These are phyloP conservation scores for Sternarchorhynchus goeldii DNA, from an alignment of 2,797 vertebrate species.

Conservation along the genomic window DNA sequence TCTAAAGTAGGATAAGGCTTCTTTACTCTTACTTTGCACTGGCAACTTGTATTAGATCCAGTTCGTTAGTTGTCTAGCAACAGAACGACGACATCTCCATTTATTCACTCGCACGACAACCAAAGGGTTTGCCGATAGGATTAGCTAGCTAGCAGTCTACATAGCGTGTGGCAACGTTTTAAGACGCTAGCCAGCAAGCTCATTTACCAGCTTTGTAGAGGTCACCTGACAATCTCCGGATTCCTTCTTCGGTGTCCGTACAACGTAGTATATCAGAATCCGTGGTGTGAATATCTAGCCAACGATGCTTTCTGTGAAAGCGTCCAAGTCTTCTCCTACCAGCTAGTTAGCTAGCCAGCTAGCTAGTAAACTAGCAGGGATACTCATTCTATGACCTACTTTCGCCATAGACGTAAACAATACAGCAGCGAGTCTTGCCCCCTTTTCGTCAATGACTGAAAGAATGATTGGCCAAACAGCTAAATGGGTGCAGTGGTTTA, in stretches of 20 bases:
- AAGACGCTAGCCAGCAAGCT: not conserved
- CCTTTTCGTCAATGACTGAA: conserved; percentile 6
- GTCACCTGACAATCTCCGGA: not conserved
- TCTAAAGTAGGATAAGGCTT: too few relatives aligned
- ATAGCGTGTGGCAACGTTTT: not conserved
- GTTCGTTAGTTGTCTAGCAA: not conserved
- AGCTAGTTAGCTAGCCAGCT: too few relatives aligned
- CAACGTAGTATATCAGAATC: not conserved
- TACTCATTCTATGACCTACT: conserved; percentile 54
- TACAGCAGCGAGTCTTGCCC: conserved; percentile 36
- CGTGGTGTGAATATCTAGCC: not conserved
- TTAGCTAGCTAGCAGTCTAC: conserved; percentile 27
- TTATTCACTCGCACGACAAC: conserved; percentile 13
- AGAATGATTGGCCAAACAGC: not conserved
- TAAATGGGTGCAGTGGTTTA: conserved; percentile 26
- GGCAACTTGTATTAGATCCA: not conserved
- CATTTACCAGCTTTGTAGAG: conserved; percentile 45
- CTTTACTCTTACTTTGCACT: not conserved
- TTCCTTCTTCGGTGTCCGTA: not conserved
- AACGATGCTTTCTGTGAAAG: conserved; percentile 4
- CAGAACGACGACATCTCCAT: not conserved
- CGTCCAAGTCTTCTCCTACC: not conserved
- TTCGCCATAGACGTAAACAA: conserved; percentile 60
- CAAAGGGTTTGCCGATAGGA: conserved; percentile 35
- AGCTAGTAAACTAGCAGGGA: conserved; percentile 32